phyloP scores from a whole-genome alignment of 2,797 vertebrate species.

The Oceanodroma leucorhoa region DNA sequence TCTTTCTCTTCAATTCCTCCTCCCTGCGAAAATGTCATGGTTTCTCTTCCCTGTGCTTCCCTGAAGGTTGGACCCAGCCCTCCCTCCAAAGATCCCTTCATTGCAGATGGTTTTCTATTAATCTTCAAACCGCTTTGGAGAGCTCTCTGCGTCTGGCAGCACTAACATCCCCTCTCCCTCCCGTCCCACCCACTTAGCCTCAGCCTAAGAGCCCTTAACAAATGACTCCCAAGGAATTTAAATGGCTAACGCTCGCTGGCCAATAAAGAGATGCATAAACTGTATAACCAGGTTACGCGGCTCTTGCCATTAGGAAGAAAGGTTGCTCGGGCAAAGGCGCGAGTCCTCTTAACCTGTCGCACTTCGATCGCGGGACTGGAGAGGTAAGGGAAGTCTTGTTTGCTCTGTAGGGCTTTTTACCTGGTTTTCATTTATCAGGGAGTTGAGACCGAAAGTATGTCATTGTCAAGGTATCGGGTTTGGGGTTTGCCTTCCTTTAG shows the following conservation, averaged over 20 bases:
- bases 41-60: background rate
- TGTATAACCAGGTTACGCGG: slow-evolving; percentile 44
- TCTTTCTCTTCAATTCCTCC: slow-evolving; percentile 13
- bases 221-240: slow-evolving; percentile 79
- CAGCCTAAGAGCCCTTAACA: slow-evolving; percentile 74
- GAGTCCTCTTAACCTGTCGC: slow-evolving; percentile 56
- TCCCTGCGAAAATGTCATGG: background rate
- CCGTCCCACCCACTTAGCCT: slow-evolving; percentile 69
- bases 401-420: slow-evolving; percentile 29
- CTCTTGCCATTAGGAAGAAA: slow-evolving; percentile 67
- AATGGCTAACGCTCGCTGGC: slow-evolving; percentile 70
- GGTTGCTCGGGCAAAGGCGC: slow-evolving; percentile 61
- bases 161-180: slow-evolving; percentile 51
- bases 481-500: background rate
- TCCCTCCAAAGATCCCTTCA: slow-evolving; percentile 29
- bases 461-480: background rate
- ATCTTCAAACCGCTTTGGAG: slow-evolving; percentile 37
- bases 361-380: slow-evolving; percentile 30
- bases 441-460: background rate
- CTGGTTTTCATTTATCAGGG: slow-evolving; percentile 22
- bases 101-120: slow-evolving; percentile 43
- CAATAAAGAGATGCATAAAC: slow-evolving; percentile 70
- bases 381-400: slow-evolving; percentile 76
- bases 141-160: slow-evolving; percentile 49
- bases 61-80: background rate